These are phyloP conservation scores for Embiotoca jacksoni DNA, from an alignment of 2,113 vertebrate genomes.

Conservation along the genomic window DNA sequence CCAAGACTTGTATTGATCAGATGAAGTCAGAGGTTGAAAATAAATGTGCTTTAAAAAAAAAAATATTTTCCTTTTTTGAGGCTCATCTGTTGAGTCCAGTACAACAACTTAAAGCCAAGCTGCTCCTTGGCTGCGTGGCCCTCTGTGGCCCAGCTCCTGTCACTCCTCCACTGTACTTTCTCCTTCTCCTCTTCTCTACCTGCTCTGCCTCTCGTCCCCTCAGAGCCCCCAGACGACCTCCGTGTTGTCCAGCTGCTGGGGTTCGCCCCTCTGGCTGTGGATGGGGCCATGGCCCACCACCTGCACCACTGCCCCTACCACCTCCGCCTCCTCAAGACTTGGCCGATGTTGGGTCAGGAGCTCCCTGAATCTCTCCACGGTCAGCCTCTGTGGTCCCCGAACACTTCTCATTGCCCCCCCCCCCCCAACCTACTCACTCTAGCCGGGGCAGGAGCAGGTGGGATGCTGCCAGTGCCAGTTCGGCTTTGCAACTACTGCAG, in stretches of 20 bases:
- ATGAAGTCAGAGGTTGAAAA: neutral
- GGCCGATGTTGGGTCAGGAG: constrained; percentile 89
- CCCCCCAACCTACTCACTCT: constrained; percentile 63
- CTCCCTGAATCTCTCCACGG: constrained; percentile 90
- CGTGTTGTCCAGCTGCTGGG: constrained; percentile 86
- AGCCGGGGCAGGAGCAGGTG: constrained; percentile 28
- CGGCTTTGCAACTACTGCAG: constrained; percentile 48
- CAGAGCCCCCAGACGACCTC: constrained; percentile 88
- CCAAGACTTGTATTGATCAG: neutral
- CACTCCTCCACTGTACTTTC: constrained; percentile 38
- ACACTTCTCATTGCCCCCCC: neutral
- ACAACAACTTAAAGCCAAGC: neutral
- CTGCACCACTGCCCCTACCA: constrained; percentile 92
- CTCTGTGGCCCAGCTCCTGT: constrained; percentile 6
- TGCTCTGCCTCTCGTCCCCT: constrained; percentile 60
- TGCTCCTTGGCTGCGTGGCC: neutral
- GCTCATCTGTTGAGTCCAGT: neutral
- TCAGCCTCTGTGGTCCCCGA: constrained; percentile 65
- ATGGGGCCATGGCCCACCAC: constrained; percentile 87
- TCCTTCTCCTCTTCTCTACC: constrained; percentile 37
- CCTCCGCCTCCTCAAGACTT: constrained; percentile 90
- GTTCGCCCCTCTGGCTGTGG: constrained; percentile 84
- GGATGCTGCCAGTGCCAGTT: constrained; percentile 14
- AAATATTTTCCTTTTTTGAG: neutral
- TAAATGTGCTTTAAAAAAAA: neutral